phyloP scores from a whole-genome alignment of 2,113 vertebrate genomes.

The Neodon shergylaensis region DNA sequence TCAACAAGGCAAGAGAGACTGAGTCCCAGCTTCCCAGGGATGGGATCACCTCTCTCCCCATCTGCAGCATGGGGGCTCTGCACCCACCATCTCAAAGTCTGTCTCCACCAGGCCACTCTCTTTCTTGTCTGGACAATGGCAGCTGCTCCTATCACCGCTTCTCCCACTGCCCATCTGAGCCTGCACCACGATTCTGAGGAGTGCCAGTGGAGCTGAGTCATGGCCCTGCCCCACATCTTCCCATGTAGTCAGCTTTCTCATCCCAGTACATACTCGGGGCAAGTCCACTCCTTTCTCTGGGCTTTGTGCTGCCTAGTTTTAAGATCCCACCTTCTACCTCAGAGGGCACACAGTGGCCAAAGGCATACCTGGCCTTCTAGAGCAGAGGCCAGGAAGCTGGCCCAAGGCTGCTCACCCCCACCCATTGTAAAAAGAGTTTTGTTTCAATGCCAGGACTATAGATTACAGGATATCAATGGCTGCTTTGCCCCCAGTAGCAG shows the following conservation, averaged over 20 bases:
- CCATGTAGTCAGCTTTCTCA: too few species aligned
- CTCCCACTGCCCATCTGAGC: neutral
- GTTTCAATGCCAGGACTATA: neutral
- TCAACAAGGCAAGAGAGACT: neutral
- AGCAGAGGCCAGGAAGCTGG: neutral
- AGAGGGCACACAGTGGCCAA: neutral
- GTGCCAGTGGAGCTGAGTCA: neutral
- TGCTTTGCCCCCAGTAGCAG: neutral
- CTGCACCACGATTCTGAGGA: too few species aligned
- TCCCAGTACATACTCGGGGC: neutral
- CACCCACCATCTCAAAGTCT: neutral
- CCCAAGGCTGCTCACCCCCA: neutral
- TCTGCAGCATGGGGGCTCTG: neutral
- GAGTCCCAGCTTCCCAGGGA: neutral
- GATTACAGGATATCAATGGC: neutral
- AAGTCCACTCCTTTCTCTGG: neutral
- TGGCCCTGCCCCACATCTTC: rapidly evolving
- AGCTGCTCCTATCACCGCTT: neutral
- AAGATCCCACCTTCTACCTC: neutral
- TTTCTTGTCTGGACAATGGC: neutral
- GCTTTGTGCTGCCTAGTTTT: neutral
- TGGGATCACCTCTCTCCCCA: neutral
- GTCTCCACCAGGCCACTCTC: neutral
- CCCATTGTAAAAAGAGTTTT: neutral
- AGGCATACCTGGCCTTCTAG: neutral